Conservation (phyloP, 2,888 invertebrate genomes). For the Criorhina ranunculi region DNA sequence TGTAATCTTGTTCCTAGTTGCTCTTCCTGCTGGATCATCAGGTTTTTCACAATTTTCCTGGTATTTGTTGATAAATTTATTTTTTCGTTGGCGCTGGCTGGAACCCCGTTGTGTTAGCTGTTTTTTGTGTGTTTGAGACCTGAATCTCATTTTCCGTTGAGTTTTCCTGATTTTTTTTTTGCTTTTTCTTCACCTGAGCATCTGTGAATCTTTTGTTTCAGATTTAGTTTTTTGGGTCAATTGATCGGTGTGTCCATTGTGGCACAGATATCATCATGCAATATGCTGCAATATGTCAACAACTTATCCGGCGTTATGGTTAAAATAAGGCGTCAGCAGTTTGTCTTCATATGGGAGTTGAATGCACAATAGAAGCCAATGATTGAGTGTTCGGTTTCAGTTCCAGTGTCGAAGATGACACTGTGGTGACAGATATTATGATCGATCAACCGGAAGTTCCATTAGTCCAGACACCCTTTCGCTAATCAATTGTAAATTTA, state of each 20-base stretch:
- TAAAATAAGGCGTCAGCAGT: constrained; percentile 15
- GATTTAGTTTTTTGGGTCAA: constrained; percentile 55
- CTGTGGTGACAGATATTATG: constrained; percentile 38
- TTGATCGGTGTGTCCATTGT: constrained; percentile 16
- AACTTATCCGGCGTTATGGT: constrained; percentile 20
- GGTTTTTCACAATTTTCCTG: constrained; percentile 59
- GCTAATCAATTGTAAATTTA: not conserved
- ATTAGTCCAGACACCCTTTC: not conserved
- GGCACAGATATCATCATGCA: constrained; percentile 41
- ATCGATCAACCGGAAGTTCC: constrained; percentile 33
- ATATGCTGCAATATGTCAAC: constrained; percentile 55
- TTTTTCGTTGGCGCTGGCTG: constrained; percentile 17
- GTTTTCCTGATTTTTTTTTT: constrained; percentile 10
- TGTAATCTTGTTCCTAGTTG: constrained; percentile 66
- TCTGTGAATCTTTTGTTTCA: constrained; percentile 40
- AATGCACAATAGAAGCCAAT: constrained; percentile 18
- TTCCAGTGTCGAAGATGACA: constrained; percentile 15
- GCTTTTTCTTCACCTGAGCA: not conserved
- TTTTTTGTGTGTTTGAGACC: constrained; percentile 44
- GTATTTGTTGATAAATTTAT: constrained; percentile 48
- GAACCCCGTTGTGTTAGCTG: constrained; percentile 58
- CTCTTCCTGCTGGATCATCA: constrained; percentile 71
- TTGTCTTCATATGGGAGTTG: not conserved
- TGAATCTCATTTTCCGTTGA: constrained; percentile 47
- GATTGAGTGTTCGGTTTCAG: constrained; percentile 42